Evolutionary conservation across 2,888 invertebrate species (phyloP), one percentile per base, ranked within the genome.

Genomic region (Pterostichus madidus): DNA sequence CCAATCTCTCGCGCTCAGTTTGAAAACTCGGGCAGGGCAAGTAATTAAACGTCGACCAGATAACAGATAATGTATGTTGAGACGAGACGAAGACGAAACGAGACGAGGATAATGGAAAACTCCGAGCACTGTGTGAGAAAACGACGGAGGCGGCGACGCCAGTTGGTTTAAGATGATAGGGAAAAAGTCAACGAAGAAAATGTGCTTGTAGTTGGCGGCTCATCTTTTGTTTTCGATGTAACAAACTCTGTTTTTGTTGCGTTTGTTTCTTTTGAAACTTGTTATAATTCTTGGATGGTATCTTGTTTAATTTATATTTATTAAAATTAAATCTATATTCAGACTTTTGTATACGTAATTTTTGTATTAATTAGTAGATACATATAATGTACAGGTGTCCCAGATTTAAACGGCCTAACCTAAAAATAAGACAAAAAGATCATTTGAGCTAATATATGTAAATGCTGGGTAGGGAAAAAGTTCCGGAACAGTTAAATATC

Each of bases 21-120:
- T 31, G 15, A 17, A 49, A 71, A 46, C 46, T 71, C 44, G 71
- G 39, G 31, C 35, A 64, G 49, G 46, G 71, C 71, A 46, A 71
- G 71, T 71, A 71, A 71, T 71, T 71, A 71, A 71, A 71, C 31
- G 71, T 71, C 71, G 46, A 44, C 44, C 71, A 71, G 71, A 71
- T 71, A 71, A 71, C 71, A 71, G 71, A 71, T 71, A 71, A 71
- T 71, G 71, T 71, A 71, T 71, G 71, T 71, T 24, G 71, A 71
- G 71, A 15, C 13, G 35, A 64, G 64, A 64, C 64, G 64, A 64
- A 64, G 64, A 64, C 64, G 64, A 64, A 64, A 64, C 24, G 59
- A 59, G 59, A 39, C 64, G 64, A 44, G 44, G 71, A 46, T 71
- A 71, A 71, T 71, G 71, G 71, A 71, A 71, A 71, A 71, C 71